Percentiles rank a stretch among this genome's conserved stretches.
Evolutionary conservation across 2,888 invertebrate species (phyloP).

Genomic region (Campaea margaritaria): DNA sequence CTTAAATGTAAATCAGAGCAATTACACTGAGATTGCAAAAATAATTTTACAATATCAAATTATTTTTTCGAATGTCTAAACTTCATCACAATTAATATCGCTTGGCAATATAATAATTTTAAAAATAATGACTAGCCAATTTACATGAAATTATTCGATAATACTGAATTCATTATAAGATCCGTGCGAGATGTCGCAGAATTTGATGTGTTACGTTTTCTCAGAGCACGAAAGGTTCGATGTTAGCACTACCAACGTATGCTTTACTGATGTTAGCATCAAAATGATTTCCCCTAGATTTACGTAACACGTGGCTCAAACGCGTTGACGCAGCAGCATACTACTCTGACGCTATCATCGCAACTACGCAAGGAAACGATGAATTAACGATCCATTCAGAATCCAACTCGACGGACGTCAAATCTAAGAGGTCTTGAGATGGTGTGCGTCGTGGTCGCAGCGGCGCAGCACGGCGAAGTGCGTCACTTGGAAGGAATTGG

Average conservation of each 20-base stretch:
- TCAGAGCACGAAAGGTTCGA: too few species aligned
- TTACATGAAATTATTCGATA: conserved; percentile 54
- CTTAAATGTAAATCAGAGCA: conserved; percentile 17
- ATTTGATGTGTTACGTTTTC: too few species aligned
- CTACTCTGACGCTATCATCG: too few species aligned
- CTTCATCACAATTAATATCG: conserved; percentile 75
- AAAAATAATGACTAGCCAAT: conserved; percentile 57
- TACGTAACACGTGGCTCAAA: too few species aligned
- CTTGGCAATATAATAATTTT: conserved; percentile 75
- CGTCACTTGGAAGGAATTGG: conserved; percentile 92
- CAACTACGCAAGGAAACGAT: too few species aligned
- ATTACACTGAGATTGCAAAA: conserved; percentile 21
- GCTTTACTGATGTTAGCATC: too few species aligned
- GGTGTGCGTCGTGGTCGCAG: conserved; percentile 88
- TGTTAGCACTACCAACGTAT: too few species aligned
- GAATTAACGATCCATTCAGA: too few species aligned
- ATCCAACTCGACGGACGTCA: too few species aligned
- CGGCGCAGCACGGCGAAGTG: conserved; percentile 95
- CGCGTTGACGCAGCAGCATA: too few species aligned
- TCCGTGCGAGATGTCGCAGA: too few species aligned
- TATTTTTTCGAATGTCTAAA: conserved; percentile 22
- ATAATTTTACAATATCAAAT: conserved; percentile 18
- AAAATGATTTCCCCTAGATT: too few species aligned
- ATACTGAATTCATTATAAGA: background rate
- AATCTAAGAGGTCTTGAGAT: conserved; percentile 70